Evolutionary conservation across 2,113 vertebrate genomes (phyloP), one percentile per base, ranked within the genome.

Genomic region (Paedocypris sp.): DNA sequence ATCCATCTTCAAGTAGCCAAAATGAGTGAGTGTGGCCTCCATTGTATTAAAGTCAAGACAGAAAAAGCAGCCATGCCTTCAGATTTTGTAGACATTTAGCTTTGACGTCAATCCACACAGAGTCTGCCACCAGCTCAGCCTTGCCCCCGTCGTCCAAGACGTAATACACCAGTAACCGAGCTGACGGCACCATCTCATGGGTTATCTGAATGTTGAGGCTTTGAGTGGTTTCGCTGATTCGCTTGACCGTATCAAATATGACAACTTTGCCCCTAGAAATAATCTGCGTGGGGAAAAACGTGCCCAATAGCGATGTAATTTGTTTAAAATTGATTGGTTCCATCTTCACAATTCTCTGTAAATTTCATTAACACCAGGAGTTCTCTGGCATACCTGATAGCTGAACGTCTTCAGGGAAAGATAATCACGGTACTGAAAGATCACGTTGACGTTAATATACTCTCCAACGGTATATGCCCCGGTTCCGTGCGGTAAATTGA

Each of bases 351-450:
- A n/a, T n/a, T n/a, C n/a, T n/a, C n/a, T n/a, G n/a, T n/a, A n/a
- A n/a, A n/a, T n/a, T n/a, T n/a, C n/a, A n/a, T n/a, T n/a, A n/a
- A n/a, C n/a, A n/a, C n/a, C n/a, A n/a, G n/a, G n/a, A n/a, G n/a
- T n/a, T n/a, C n/a, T n/a, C n/a, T n/a, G n/a, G n/a, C n/a, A n/a
- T 76, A 97, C 93, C 90, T 93, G 76, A 72, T 88, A 97, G 79
- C 86, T 92, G 73, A 91, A 88, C 31, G 77, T 70, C n/a, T 66
- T 60, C 72, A 93, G 75, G 46, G 83, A 83, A 41, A 89, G 46
- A 66, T 82, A 81, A 48, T 82, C 78, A 0, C 46, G 89, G 16
- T 82, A 86, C 5, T 26, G 67, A 3, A 88, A 87, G 31, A 86
- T 82, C 13, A 97, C 56, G 0, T 81, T 79, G 41, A 96, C 64